Conservation (phyloP, 2,888 invertebrate species). For the Tiliacea citrago region DNA sequence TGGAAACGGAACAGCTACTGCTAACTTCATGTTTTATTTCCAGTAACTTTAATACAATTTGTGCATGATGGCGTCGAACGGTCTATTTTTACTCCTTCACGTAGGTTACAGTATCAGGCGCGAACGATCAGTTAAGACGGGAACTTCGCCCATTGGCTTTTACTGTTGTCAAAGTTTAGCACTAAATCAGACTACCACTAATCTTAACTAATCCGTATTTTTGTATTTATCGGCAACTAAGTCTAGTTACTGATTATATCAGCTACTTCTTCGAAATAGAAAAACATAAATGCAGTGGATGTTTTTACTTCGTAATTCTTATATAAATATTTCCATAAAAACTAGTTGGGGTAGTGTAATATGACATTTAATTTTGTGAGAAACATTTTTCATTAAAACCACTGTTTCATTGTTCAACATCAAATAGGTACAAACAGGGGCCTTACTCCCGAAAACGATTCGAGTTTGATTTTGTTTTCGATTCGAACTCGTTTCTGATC, state of each 20-base stretch:
- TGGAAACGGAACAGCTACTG: slow-evolving; percentile 47
- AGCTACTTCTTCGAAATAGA: background rate
- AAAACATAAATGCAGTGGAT: background rate
- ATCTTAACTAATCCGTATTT: slow-evolving; percentile 65
- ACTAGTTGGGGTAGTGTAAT: background rate
- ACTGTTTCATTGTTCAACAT: background rate
- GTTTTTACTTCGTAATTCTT: background rate
- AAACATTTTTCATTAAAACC: slow-evolving; percentile 7
- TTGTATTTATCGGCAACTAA: slow-evolving; percentile 53
- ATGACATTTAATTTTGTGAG: slow-evolving; percentile 2
- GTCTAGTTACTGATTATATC: slow-evolving; percentile 19
- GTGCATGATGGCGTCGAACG: slow-evolving; percentile 37
- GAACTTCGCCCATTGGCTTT: slow-evolving; percentile 82
- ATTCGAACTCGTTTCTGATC: too few species aligned
- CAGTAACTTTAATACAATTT: slow-evolving; percentile 50
- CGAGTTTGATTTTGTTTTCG: too few species aligned
- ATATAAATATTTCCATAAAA: slow-evolving; percentile 7
- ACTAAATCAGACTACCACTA: slow-evolving; percentile 78
- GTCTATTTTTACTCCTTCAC: slow-evolving; percentile 67
- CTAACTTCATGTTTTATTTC: slow-evolving; percentile 58
- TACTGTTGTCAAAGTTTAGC: slow-evolving; percentile 79
- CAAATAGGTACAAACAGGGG: too few species aligned
- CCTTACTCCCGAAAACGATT: too few species aligned
- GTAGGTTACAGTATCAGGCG: slow-evolving; percentile 73
- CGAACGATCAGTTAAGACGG: slow-evolving; percentile 77